Base-by-base conservation (phyloP, 2,888 invertebrate species). In the Aspidiotus destructor region DNA sequence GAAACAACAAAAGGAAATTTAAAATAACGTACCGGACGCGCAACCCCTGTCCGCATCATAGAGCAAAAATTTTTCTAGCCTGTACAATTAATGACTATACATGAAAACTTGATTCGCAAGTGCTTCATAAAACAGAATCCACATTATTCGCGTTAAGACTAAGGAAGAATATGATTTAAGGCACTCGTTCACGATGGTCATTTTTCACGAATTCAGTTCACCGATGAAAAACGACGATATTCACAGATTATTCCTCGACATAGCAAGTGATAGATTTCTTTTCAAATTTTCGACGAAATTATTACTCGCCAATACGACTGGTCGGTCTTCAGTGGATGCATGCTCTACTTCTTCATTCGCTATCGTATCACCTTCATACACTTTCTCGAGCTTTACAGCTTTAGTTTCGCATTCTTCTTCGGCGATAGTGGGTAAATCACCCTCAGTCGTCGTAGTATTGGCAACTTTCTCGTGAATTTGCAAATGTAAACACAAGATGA, bases 241-340 rank as follows among this genome's bases (percentile, higher is more conserved):
- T 28, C 28, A 28, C 5, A 28, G 28, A 28, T 28, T 28, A 28
- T 28, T 28, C 5, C 28, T 28, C 28, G 28, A 1, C 60, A 67
- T 60, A 40, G 67, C 67, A 11, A 67, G 16, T 40, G 67, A 67
- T 58, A 67, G 15, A 52, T 67, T 67, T 15, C 60, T 58, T 41
- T 40, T 60, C 48, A 67, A 40, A 58, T 67, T 67, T 60, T 67
- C 67, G 17, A 67, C 67, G 16, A 67, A 67, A 67, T 67, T 67
- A 28, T 67, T 67, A 48, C 48, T 67, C 11, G 60, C 15, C 10
- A 67, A 48, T 10, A 28, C 44, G 6, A 60, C n/a, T 15, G 58
- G 40, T 40, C 58, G 40, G 2, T 28, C 40, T 67, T 60, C 57
- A 8, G 48, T 42, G n/a, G 41, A 17, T 8, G 40, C 41, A 1